phyloP scores from a whole-genome alignment of 2,888 invertebrate species.

The Shargacucullia verbasci region DNA sequence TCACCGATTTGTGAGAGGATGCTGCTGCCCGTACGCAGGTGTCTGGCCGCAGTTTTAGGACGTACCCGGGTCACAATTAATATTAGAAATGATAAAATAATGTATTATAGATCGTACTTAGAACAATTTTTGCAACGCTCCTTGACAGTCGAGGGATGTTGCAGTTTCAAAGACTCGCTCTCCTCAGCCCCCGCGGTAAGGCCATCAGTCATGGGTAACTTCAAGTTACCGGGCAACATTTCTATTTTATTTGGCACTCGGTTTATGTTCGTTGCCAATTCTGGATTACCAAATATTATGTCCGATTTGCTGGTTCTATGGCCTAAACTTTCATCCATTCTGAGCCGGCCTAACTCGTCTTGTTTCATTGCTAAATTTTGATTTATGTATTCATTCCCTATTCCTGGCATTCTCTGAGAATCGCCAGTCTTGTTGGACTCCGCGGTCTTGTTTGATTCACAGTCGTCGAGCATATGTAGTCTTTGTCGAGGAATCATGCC shows the following conservation, averaged over 20 bases:
- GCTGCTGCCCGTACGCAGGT: no score
- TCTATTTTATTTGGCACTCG: neutral
- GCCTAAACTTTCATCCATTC: neutral
- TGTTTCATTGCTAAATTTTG: no score
- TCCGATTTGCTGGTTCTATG: neutral
- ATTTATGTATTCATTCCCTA: neutral
- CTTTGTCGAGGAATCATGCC: neutral
- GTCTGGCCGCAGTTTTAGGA: no score
- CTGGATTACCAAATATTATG: neutral
- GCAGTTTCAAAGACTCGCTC: no score
- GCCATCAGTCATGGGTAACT: neutral
- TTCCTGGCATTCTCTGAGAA: no score
- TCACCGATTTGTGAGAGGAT: no score
- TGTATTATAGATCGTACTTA: neutral
- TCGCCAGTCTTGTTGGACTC: no score
- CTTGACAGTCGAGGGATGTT: neutral
- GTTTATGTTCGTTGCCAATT: no score
- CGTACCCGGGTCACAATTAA: no score
- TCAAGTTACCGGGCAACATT: neutral
- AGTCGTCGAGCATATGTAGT: neutral
- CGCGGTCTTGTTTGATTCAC: neutral
- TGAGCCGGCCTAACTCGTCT: neutral
- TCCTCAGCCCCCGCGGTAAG: neutral
- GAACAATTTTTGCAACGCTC: neutral
- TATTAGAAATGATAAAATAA: neutral